A percentile compares a stretch with the other conserved stretches of the same genome.
These are phyloP conservation scores for Corythornis madagascariensis DNA, from an alignment of 2,113 vertebrate genomes.

Conservation along the genomic window DNA sequence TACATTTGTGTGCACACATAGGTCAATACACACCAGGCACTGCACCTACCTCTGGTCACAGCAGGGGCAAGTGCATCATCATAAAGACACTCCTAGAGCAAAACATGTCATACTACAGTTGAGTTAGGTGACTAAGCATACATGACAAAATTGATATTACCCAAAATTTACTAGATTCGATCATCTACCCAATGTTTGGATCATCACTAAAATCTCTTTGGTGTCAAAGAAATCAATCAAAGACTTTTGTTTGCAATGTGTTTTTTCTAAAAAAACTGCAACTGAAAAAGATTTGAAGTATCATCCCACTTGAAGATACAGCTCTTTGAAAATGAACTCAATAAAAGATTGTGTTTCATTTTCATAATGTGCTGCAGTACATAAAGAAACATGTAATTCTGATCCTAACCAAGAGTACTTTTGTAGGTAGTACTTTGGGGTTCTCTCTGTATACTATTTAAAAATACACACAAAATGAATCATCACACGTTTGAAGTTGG, in stretches of 20 bases:
- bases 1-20: background rate
- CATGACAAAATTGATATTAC: background rate
- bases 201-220: background rate
- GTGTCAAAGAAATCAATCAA: background rate
- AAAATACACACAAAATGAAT: background rate
- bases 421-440: background rate
- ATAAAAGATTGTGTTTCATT: background rate
- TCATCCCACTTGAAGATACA: background rate
- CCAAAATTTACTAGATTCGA: background rate
- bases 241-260: background rate
- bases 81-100: background rate
- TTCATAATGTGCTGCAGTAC: background rate
- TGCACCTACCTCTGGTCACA: background rate
- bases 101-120: background rate
- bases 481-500: background rate
- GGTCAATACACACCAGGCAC: background rate
- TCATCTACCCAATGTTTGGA: background rate
- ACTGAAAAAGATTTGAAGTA: background rate
- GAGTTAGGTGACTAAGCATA: slow-evolving; percentile 1
- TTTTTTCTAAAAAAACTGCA: background rate
- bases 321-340: background rate
- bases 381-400: background rate
- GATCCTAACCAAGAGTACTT: background rate
- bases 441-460: background rate
- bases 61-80: background rate